A percentile compares a stretch with the other conserved stretches of the same genome.
These are phyloP conservation scores for Platalea minor DNA, from an alignment of 2,797 vertebrate species.

Conservation along the genomic window DNA sequence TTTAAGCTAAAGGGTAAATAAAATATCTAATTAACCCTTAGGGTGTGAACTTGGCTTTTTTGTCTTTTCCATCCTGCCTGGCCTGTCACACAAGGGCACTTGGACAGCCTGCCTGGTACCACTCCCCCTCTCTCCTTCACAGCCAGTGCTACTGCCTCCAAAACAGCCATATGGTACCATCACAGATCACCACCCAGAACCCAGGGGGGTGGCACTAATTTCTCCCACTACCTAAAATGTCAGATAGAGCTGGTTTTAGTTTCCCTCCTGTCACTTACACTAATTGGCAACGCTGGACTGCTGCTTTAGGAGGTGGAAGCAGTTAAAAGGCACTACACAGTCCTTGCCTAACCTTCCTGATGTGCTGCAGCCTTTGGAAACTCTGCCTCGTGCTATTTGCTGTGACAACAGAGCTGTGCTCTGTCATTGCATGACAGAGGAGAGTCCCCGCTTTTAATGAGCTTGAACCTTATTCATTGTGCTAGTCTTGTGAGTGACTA, in stretches of 20 bases:
- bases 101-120: background rate
- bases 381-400: background rate
- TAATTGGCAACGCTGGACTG: background rate
- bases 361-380: background rate
- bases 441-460: background rate
- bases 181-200: background rate
- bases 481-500: background rate
- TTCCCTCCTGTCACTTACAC: background rate
- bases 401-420: background rate
- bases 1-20: background rate
- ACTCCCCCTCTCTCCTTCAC: background rate
- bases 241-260: background rate
- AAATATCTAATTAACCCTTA: background rate
- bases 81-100: background rate
- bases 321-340: background rate
- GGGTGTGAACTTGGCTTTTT: background rate
- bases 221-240: background rate
- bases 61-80: background rate
- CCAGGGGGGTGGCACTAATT: accelerated
- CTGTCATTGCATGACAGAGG: background rate
- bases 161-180: background rate
- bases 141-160: background rate
- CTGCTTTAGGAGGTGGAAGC: background rate
- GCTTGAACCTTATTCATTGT: background rate
- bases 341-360: background rate